Conservation (phyloP, 2,888 invertebrate genomes). For the Dasypogon diadema region DNA sequence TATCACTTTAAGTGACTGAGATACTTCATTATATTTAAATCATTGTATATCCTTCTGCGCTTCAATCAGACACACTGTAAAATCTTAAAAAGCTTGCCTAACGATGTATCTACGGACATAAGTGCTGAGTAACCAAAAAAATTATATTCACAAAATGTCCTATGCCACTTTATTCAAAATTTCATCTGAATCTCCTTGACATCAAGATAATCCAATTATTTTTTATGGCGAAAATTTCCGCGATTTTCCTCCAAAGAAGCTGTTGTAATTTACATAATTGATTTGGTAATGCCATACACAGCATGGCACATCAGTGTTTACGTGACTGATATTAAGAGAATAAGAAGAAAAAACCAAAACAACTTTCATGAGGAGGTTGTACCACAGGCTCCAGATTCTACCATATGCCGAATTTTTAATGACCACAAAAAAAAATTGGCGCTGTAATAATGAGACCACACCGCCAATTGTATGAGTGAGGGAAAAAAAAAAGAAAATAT, state of each 20-base stretch:
- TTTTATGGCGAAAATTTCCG: slow-evolving; percentile 19
- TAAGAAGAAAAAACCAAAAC: neutral
- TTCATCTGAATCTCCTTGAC: too few relatives aligned
- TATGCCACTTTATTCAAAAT: too few relatives aligned
- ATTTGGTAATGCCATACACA: slow-evolving; percentile 28
- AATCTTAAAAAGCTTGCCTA: too few relatives aligned
- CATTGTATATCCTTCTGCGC: too few relatives aligned
- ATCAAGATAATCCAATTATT: neutral
- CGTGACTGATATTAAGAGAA: slow-evolving; percentile 37
- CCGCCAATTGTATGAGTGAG: neutral
- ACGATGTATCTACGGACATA: too few relatives aligned
- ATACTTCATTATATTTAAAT: too few relatives aligned
- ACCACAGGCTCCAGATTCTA: too few relatives aligned
- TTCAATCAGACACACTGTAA: too few relatives aligned
- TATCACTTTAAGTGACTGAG: too few relatives aligned
- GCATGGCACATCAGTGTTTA: neutral
- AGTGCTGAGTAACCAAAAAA: too few relatives aligned
- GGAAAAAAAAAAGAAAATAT: neutral
- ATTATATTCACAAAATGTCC: too few relatives aligned
- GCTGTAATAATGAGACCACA: neutral
- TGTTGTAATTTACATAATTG: slow-evolving; percentile 33
- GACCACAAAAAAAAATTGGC: neutral
- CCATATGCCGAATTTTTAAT: neutral
- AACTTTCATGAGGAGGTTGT: neutral
- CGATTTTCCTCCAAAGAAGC: slow-evolving; percentile 19